Percentiles rank a stretch among this genome's conserved stretches.
Conservation (phyloP, 1,140 invertebrate genomes). For the Drosophila bocki region DNA sequence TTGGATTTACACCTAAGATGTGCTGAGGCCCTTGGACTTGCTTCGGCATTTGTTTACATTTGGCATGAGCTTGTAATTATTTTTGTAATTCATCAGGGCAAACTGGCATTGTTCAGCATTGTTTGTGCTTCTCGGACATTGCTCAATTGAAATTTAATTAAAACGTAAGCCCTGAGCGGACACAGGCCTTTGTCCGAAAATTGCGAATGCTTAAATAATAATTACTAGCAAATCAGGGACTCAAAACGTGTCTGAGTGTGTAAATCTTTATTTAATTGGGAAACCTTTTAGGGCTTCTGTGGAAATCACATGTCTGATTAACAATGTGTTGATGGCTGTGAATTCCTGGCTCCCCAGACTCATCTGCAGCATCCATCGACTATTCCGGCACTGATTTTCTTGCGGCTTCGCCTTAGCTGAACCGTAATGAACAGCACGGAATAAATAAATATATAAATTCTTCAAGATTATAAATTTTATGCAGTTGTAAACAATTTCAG, state of each 20-base stretch:
- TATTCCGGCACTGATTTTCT: conserved; percentile 49
- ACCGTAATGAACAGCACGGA: conserved; percentile 55
- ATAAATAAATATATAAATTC: conserved; percentile 82
- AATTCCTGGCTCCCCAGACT: not conserved
- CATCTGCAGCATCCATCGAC: not conserved
- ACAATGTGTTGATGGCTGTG: conserved; percentile 11
- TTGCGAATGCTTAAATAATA: conserved; percentile 34
- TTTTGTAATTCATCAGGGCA: conserved; percentile 33
- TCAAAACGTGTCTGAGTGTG: conserved; percentile 10
- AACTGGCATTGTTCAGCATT: conserved; percentile 13
- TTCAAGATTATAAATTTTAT: conserved; percentile 83
- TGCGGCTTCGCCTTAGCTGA: conserved; percentile 35
- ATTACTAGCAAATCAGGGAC: conserved; percentile 26
- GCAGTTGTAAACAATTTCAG: conserved; percentile 79
- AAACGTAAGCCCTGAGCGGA: conserved; percentile 42
- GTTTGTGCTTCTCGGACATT: conserved; percentile 38
- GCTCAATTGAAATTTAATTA: conserved; percentile 56
- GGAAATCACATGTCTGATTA: conserved; percentile 15
- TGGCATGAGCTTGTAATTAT: conserved; percentile 40
- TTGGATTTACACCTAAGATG: conserved; percentile 57
- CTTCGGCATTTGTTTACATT: conserved; percentile 12
- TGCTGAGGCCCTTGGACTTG: conserved; percentile 14
- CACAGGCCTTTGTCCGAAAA: conserved; percentile 26
- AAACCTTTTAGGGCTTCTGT: conserved; percentile 2
- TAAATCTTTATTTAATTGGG: conserved; percentile 32